Conservation (phyloP, 2,113 vertebrate species). For the Accipiter virgatus region DNA sequence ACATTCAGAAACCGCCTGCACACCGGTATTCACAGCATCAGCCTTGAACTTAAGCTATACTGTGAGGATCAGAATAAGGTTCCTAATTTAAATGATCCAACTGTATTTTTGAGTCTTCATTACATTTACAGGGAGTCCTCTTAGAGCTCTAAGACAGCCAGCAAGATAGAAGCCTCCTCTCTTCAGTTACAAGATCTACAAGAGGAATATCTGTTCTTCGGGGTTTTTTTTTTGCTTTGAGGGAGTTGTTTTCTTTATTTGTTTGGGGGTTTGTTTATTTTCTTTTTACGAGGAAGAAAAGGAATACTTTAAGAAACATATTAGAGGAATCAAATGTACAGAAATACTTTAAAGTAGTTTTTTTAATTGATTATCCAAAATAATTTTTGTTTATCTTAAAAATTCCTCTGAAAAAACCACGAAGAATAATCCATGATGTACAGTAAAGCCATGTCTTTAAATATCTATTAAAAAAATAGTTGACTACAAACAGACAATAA, state of each 20-base stretch:
- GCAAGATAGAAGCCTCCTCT: neutral
- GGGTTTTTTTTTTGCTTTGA: neutral
- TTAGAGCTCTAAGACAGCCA: neutral
- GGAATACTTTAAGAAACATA: neutral
- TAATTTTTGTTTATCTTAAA: neutral
- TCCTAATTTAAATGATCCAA: neutral
- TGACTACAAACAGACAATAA: neutral
- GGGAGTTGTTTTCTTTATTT: neutral
- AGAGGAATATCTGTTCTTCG: neutral
- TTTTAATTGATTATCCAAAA: neutral
- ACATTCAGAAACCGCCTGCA: neutral
- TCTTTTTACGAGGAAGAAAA: neutral
- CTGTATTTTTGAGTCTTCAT: neutral
- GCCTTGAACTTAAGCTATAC: neutral
- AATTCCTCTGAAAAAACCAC: neutral
- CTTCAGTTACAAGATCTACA: neutral
- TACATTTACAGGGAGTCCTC: neutral
- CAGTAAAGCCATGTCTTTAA: neutral
- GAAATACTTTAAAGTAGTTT: neutral
- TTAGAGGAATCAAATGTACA: neutral
- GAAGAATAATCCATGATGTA: rapidly evolving
- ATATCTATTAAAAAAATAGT: neutral
- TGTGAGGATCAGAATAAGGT: neutral
- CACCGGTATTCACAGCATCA: rapidly evolving
- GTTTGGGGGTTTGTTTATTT: neutral